phyloP scores from a whole-genome alignment of 2,797 vertebrate genomes.

The Taeniopygia guttata region DNA sequence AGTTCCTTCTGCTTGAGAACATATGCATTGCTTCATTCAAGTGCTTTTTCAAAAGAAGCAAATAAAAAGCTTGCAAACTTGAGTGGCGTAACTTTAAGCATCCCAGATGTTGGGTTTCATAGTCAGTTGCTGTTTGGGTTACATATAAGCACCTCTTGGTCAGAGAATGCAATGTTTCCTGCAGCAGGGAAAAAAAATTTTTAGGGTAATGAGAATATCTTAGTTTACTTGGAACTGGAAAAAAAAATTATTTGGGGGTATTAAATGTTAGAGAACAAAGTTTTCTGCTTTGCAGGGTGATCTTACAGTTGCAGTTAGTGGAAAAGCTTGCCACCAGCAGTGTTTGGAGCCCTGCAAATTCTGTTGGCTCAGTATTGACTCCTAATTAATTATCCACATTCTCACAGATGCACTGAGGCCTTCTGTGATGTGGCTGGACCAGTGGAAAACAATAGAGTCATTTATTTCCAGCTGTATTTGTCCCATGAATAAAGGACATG shows the following conservation, averaged over 20 bases:
- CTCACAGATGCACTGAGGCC: neutral
- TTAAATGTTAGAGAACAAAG: neutral
- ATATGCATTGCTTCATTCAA: neutral
- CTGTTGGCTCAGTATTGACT: neutral
- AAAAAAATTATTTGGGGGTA: neutral
- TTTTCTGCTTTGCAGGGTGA: neutral
- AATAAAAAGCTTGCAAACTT: neutral
- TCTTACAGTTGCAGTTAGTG: neutral
- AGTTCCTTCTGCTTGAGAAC: neutral
- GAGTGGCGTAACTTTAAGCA: neutral
- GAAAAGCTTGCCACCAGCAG: neutral
- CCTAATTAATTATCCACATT: conserved; percentile 16
- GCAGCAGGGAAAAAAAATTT: neutral
- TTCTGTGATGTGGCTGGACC: conserved; percentile 15
- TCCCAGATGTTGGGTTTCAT: conserved; percentile 9
- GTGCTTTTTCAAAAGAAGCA: neutral
- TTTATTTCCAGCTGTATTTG: conserved; percentile 11
- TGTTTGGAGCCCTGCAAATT: neutral
- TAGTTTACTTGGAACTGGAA: neutral
- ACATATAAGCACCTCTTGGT: neutral
- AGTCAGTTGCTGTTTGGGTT: neutral
- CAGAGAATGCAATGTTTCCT: neutral
- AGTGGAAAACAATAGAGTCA: conserved; percentile 10
- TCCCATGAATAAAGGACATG: neutral
- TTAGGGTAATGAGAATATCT: neutral